Conservation (phyloP, 2,888 invertebrate species). For the Mantis religiosa region DNA sequence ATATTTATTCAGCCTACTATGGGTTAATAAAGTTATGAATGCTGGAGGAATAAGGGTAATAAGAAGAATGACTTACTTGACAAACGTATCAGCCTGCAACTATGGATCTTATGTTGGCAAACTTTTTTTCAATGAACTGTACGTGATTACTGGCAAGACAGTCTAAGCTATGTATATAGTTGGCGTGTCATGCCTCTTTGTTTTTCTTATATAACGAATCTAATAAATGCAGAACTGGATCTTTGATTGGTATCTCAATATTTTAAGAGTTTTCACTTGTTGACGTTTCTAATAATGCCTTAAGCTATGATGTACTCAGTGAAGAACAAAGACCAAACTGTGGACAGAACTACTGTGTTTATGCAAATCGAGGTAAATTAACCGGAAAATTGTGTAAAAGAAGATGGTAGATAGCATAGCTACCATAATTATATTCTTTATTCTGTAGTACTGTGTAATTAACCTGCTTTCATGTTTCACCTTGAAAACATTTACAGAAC, state of each 20-base stretch:
- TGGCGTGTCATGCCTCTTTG: no score
- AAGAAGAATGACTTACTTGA: no score
- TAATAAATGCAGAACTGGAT: background rate
- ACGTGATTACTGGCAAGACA: no score
- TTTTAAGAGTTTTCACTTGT: background rate
- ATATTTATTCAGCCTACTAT: no score
- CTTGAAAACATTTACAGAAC: background rate
- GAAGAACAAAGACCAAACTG: background rate
- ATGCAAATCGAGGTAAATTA: background rate
- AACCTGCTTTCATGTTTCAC: background rate
- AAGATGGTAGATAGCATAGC: background rate
- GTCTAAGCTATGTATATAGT: no score
- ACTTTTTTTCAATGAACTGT: no score
- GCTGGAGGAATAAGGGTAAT: no score
- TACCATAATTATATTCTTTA: background rate
- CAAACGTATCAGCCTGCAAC: no score
- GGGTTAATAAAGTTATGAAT: no score
- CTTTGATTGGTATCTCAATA: background rate
- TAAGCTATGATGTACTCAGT: background rate
- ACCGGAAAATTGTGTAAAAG: background rate
- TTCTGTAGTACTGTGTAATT: background rate
- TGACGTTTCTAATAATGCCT: no score
- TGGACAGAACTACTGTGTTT: background rate
- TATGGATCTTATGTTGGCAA: no score
- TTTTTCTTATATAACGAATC: no score